These are phyloP conservation scores for Lithophane ornitopus DNA, from an alignment of 2,888 invertebrate species.

Conservation along the genomic window DNA sequence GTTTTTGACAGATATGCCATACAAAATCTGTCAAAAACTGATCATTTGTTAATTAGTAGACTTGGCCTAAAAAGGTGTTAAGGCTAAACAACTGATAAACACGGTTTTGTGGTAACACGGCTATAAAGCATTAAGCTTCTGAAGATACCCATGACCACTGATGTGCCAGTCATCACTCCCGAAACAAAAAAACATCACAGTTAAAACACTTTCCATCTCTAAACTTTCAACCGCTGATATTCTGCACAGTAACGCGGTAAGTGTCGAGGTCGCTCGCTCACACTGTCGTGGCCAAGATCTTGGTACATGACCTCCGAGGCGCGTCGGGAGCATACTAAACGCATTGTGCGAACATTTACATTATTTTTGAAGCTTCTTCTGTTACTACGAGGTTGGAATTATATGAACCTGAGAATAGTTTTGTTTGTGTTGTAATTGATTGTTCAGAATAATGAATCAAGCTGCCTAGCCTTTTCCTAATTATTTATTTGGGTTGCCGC, in stretches of 20 bases:
- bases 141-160: not conserved
- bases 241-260: slow-evolving; percentile 10
- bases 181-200: not conserved
- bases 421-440: not conserved
- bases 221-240: slow-evolving; percentile 22
- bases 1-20: too few species aligned
- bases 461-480: too few species aligned
- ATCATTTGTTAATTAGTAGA: too few species aligned
- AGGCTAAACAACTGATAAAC: too few species aligned
- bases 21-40: too few species aligned
- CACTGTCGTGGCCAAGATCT: slow-evolving; percentile 66
- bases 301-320: slow-evolving; percentile 68
- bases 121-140: too few species aligned
- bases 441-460: not conserved
- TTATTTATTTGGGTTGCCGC: too few species aligned
- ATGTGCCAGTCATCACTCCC: not conserved
- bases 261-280: slow-evolving; percentile 53
- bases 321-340: slow-evolving; percentile 63
- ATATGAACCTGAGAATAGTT: not conserved
- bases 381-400: slow-evolving; percentile 1
- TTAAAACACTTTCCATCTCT: slow-evolving; percentile 24
- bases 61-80: too few species aligned
- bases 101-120: too few species aligned
- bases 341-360: slow-evolving; percentile 41
- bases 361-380: slow-evolving; percentile 45